Base-by-base conservation (phyloP, 2,797 vertebrate genomes). In the Dipus sagitta region DNA sequence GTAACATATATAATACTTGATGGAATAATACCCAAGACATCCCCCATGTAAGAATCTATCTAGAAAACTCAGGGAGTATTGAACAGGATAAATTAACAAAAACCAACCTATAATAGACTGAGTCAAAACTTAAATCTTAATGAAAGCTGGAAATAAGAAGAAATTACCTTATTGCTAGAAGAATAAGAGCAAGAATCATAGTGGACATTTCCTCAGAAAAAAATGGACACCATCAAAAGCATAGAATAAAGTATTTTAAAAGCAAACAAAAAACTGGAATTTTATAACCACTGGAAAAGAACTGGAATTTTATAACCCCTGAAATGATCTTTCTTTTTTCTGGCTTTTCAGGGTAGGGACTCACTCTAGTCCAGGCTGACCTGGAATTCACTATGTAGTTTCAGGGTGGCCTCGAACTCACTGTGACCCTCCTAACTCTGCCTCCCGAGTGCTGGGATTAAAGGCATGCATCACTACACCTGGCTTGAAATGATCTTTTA, bases 401-500 rank as follows among this genome's bases (percentile, higher is more conserved):
- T 38, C 38, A 38, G 38, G 38, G 38, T 38, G 38, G 38, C 38
- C 38, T 38, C 38, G 38, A 38, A 38, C 38, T 38, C 38, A 38
- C 38, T 38, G 38, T 38, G 6, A 38, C 6, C 38, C 38, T 38
- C 38, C 38, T 38, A 38, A 3, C 38, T 38, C 38, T 38, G 38
- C 38, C 38, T 38, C 38, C 38, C 38, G 6, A 38, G 38, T 38
- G 38, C 38, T 38, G 38, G 38, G 38, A 38, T 38, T 38, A 38
- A 38, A 38, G 38, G 38, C 38, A 6, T 38, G 38, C 38, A 38
- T 6, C 38, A 38, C 38, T 38, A 6, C 38, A 38, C 38, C 38
- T 38, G 38, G 38, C 38, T 38, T 38, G 38, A 93, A 92, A 78
- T 88, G 81, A 81, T 76, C 64, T 82, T 64, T 87, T 7, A 81